Evolutionary conservation across 2,888 invertebrate species (phyloP), one percentile per base, ranked within the genome.

Genomic region (Rhodophaea formosa): DNA sequence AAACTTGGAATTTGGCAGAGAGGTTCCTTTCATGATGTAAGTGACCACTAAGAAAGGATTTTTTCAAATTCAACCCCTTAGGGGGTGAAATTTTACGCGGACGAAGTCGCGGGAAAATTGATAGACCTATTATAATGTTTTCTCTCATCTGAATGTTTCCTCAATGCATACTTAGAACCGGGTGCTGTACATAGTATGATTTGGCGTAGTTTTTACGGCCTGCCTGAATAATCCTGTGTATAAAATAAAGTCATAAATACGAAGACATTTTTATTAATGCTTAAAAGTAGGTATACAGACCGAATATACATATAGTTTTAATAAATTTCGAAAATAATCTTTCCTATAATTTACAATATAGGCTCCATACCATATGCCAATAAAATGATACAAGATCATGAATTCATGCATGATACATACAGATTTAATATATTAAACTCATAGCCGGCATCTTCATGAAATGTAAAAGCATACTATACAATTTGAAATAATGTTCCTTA

Each of bases 291-390:
- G 59, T 63, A 68, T 67, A 65, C 54, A 66, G 70, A 72, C 71
- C 71, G 75, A 77, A 77, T 78, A 75, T 77, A 80, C 74, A 79
- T 62, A 68, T 63, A 56, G 23, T 29, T 61, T 63, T 62, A 66
- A 70, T 64, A 71, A 72, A 71, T 71, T 72, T 74, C 67, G 71
- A 71, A 75, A 74, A 60, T 29, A 67, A 68, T 59, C 53, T 65
- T 59, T 62, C 56, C 62, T 58, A 52, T 51, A 53, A 65, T 69
- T 67, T 67, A 60, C 58, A 66, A 64, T 53, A 53, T 35, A 30
- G 32, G 46, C 46, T 12, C 46, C 32, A 35, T 32, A 17, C 46
- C 55, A 16, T 30, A 8, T 42, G 47, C 46, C 46, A 47, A 56
- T 23, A 14, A 46, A 46, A 16, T 44, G n/a, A 53, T 44, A 43